Percentiles rank a stretch among this genome's conserved stretches.
phyloP scores from a whole-genome alignment of 2,797 vertebrate species.

The Poecilia velifera region DNA sequence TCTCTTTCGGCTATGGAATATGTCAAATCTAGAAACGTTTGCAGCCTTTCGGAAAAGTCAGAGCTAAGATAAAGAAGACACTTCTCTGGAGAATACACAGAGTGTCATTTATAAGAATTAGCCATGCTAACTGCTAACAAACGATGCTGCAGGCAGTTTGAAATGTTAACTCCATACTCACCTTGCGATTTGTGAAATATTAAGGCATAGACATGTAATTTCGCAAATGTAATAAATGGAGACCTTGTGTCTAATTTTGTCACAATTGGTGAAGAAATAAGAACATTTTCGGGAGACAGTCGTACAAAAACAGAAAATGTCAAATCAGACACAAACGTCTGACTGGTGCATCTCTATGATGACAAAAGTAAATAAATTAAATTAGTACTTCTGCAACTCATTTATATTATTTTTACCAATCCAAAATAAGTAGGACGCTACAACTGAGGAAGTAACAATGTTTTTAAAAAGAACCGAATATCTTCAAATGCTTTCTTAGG shows the following conservation, averaged over 20 bases:
- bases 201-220: not conserved
- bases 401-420: not conserved
- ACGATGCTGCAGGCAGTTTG: not conserved
- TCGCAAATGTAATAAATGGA: not conserved
- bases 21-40: not conserved
- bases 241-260: not conserved
- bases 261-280: not conserved
- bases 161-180: not conserved
- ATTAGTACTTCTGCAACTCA: not conserved
- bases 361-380: not conserved
- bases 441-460: not conserved
- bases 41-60: not conserved
- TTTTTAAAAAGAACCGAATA: not conserved
- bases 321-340: not conserved
- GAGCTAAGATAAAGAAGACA: not conserved
- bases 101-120: not conserved
- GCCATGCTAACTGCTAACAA: not conserved
- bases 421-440: not conserved
- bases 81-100: not conserved
- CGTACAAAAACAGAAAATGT: not conserved
- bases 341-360: not conserved
- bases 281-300: not conserved
- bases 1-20: not conserved
- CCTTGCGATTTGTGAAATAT: not conserved
- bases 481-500: not conserved